Evolutionary conservation across 2,888 invertebrate genomes (phyloP), one percentile per base, ranked within the genome.

Genomic region (Seira musarum): DNA sequence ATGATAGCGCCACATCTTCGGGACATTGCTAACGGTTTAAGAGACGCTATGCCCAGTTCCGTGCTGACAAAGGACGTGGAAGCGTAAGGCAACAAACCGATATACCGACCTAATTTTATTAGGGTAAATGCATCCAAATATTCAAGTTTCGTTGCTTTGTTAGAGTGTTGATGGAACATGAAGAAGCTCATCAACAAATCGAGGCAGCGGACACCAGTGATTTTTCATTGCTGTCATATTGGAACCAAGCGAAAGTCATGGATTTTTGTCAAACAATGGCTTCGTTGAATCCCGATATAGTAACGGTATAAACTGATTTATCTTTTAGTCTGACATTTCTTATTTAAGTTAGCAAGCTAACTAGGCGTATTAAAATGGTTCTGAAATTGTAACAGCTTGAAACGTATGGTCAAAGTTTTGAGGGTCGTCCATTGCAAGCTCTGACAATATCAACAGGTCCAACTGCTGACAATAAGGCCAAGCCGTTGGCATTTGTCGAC

Each of bases 401-500:
- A 6, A 19, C 40, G 2, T 78, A 78, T 21, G 77, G 77, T 19
- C 6, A 60, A 60, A 78, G 66, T 19, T 65, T 21, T 65, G 77
- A 71, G 25, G 46, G 35, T 3, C 66, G 66, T 1, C 49, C 63
- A 5, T 30, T 71, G 1, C 1, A 3, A 17, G 57, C 17, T 1
- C 6, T 77, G 5, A 6, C 60, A 1, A 30, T 64, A 10, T 61
- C 60, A 6, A 49, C 21, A 17, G 17, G 15, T 49, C 1, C 63
- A 25, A 22, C 35, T 22, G 24, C 3, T 21, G 40, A 21, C 6
- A 40, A 30, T 64, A n/a, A 1, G 3, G 24, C 65, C 0, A 78
- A 71, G 21, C 67, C 71, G 10, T 17, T 72, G n/a, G 19, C 71
- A 60, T 46, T 78, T 1, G 60, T 77, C 10, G 78, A 78, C 46